Evolutionary conservation across 2,888 invertebrate genomes (phyloP), one percentile per base, ranked within the genome.

Genomic region (Actias luna): DNA sequence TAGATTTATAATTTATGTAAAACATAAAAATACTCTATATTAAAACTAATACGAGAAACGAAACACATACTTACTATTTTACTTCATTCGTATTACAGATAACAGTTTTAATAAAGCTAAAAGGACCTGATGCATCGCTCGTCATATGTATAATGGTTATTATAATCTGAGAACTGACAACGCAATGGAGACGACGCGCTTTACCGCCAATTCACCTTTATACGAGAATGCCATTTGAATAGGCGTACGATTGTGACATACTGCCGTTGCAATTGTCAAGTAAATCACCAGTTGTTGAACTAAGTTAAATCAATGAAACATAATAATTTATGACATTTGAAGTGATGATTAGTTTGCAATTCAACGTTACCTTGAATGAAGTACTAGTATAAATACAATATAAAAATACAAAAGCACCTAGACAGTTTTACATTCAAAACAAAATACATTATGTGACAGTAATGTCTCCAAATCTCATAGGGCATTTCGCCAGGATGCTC

Each of bases 151-250:
- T 22, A 52, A 16, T 22, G 22, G 52, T 22, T 35, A 18, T 59
- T 60, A 59, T 39, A 63, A 59, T 39, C 33, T 55, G 55, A n/a
- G 59, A 52, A 63, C 58, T 42, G 35, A 59, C 57, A 67, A 63
- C 68, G 80, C 79, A 80, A 78, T 80, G 82, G 72, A 77, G 71
- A 73, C 75, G 77, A 80, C 75, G 74, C 70, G 76, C 76, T 77
- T 76, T 71, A 39, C 71, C 69, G 72, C 77, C 77, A 79, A 82
- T 80, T 82, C 82, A 82, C 80, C 84, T 82, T 82, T 77, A 79
- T 79, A 70, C 68, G 70, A 74, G 74, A 67, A 77, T 76, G 79
- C 72, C 74, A 75, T 75, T 70, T 83, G 82, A 83, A 83, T 83
- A 80, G 79, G 74, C 74, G 82, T 80, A 74, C 64, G 71, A 63